These are phyloP conservation scores for Exaiptasia diaphana DNA, from an alignment of 64 coral and sea anemone species.

Conservation along the genomic window DNA sequence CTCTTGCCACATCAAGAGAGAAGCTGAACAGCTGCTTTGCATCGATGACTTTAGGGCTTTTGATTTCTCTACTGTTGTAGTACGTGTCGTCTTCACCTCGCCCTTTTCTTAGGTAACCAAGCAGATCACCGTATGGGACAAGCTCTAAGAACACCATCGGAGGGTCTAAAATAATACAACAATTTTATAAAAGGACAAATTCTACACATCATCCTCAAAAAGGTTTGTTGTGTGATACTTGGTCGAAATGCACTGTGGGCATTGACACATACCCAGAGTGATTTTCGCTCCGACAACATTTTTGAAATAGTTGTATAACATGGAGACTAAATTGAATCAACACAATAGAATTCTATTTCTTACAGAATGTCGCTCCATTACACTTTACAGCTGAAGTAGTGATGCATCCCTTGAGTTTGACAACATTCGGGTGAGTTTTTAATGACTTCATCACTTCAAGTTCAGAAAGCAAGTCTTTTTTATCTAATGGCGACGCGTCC, in stretches of 20 bases:
- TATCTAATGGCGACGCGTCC: background rate
- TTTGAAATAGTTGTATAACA: too few species aligned
- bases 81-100: background rate
- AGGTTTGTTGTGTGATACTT: too few species aligned
- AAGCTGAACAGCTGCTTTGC: background rate
- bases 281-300: too few species aligned
- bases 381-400: background rate
- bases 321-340: too few species aligned
- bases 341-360: background rate
- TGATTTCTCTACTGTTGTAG: background rate
- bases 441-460: background rate
- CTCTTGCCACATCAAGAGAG: background rate
- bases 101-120: background rate
- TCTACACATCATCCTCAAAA: too few species aligned
- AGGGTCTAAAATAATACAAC: background rate
- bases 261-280: too few species aligned
- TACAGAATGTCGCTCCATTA: background rate
- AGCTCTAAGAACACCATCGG: background rate
- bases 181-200: too few species aligned
- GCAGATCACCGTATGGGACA: background rate
- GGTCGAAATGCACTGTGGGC: too few species aligned
- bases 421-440: background rate
- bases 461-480: background rate
- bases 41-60: background rate
- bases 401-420: background rate